These are phyloP conservation scores for Erebia aethiops DNA, from an alignment of 2,888 invertebrate species.

Conservation along the genomic window DNA sequence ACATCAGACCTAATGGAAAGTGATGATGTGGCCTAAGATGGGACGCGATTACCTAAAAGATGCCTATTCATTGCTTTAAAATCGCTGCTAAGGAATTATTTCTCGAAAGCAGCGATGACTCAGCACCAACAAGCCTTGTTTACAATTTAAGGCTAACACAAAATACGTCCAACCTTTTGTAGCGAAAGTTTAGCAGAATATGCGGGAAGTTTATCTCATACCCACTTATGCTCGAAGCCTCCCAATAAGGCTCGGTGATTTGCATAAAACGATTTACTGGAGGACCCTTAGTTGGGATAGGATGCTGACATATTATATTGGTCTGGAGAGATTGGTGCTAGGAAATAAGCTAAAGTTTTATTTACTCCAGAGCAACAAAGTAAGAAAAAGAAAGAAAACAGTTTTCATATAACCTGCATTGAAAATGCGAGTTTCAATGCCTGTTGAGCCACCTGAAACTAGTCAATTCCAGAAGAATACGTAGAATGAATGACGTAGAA, in stretches of 20 bases:
- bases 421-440: no score
- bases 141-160: conserved; percentile 7
- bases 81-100: background rate
- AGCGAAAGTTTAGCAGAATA: conserved; percentile 15
- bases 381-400: no score
- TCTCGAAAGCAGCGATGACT: background rate
- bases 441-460: no score
- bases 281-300: conserved; percentile 22
- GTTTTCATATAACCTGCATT: no score
- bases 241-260: conserved; percentile 35
- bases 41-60: background rate
- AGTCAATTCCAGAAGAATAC: no score
- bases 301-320: background rate
- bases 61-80: background rate
- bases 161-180: conserved; percentile 18
- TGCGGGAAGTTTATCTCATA: conserved; percentile 14
- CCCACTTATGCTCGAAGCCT: conserved; percentile 14
- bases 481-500: no score
- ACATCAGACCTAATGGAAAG: no score
- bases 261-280: conserved; percentile 37
- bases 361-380: no score
- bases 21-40: no score
- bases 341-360: background rate
- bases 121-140: background rate
- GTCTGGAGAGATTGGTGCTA: background rate